These are phyloP conservation scores for Promerops cafer DNA, from an alignment of 2,113 vertebrate species.

Conservation along the genomic window DNA sequence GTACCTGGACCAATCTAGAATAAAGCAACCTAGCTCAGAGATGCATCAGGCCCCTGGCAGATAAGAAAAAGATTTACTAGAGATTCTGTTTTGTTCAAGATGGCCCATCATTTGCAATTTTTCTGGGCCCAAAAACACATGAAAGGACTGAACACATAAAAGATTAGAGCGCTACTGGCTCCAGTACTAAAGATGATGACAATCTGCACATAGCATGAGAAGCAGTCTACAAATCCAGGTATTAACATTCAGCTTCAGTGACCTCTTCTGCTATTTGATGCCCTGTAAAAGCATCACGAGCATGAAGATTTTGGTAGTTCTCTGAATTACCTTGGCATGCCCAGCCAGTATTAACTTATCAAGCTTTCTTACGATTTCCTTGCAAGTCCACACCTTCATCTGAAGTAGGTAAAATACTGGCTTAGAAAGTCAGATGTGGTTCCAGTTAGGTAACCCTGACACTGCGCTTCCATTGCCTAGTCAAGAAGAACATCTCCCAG, in stretches of 20 bases:
- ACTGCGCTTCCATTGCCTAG: accelerated
- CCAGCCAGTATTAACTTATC: neutral
- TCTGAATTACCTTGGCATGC: neutral
- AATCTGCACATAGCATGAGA: neutral
- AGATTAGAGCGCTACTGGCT: neutral
- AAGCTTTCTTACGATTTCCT: neutral
- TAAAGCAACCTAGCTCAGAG: neutral
- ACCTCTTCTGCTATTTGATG: neutral
- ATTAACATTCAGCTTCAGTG: neutral
- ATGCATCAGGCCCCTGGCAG: neutral
- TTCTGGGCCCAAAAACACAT: neutral
- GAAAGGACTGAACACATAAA: neutral
- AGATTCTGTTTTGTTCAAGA: neutral
- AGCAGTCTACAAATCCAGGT: neutral
- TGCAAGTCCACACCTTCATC: neutral
- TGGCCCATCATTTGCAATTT: neutral
- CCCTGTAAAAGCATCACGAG: neutral
- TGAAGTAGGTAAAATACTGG: neutral
- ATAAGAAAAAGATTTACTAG: neutral
- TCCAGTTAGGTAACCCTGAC: neutral
- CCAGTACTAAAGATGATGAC: neutral
- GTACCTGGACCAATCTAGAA: neutral
- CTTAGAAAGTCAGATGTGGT: neutral
- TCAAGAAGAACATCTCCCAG: neutral
- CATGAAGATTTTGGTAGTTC: neutral